Evolutionary conservation across 2,797 vertebrate species (phyloP).

Genomic region (Microctenopoma stevenorrisi): DNA sequence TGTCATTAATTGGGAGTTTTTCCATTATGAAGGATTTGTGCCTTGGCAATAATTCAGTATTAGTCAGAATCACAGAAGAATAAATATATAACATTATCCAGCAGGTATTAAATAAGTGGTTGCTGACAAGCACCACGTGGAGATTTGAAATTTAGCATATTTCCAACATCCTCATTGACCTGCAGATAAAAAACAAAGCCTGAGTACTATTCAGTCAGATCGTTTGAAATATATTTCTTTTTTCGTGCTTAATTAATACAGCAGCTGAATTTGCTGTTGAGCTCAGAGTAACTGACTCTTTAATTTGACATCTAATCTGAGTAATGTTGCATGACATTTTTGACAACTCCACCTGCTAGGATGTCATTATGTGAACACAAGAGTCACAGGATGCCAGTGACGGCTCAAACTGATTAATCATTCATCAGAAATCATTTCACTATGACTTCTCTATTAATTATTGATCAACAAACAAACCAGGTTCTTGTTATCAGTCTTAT

Average conservation of each 20-base stretch:
- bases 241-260: constrained; percentile 41
- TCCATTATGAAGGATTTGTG: constrained; percentile 5
- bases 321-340: constrained; percentile 26
- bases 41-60: constrained; percentile 3
- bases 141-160: constrained; percentile 53
- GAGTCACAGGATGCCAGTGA: constrained; percentile 11
- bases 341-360: constrained; percentile 22
- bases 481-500: constrained; percentile 1
- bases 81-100: constrained; percentile 9
- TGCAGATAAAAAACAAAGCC: constrained; percentile 43
- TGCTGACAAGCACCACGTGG: constrained; percentile 20
- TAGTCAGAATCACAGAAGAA: neutral
- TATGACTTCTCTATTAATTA: constrained; percentile 22
- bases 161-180: constrained; percentile 47
- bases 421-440: constrained; percentile 35
- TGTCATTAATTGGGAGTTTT: constrained; percentile 14
- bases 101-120: constrained; percentile 29
- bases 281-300: constrained; percentile 26
- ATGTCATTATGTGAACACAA: constrained; percentile 8
- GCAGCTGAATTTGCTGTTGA: constrained; percentile 43
- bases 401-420: constrained; percentile 36
- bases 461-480: constrained; percentile 28
- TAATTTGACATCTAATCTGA: constrained; percentile 34
- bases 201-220: constrained; percentile 25
- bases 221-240: constrained; percentile 52